Evolutionary conservation across 2,797 vertebrate species (phyloP).

Genomic region (Enteromius thamalakanensis): DNA sequence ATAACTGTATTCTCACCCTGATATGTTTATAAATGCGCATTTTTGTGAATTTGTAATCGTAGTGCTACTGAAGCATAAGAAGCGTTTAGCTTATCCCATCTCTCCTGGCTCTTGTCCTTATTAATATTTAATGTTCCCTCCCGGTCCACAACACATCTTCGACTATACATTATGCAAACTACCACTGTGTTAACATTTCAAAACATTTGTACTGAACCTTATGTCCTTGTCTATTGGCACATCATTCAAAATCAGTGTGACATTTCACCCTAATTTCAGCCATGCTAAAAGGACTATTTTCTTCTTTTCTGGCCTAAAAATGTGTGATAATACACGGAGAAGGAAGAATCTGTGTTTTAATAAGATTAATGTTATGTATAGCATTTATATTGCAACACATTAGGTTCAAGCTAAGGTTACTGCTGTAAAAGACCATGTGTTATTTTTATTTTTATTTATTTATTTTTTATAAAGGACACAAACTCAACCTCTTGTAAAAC

Average conservation of each 20-base stretch:
- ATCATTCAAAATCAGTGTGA: slow-evolving; percentile 13
- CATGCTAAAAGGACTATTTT: background rate
- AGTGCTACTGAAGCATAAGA: slow-evolving; percentile 30
- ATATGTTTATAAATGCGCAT: slow-evolving; percentile 33
- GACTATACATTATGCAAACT: slow-evolving; percentile 40
- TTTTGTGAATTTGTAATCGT: slow-evolving; percentile 34
- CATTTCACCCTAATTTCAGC: background rate
- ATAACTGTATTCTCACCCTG: background rate
- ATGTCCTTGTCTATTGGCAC: slow-evolving; percentile 13
- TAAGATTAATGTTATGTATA: slow-evolving; percentile 14
- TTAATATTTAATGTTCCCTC: slow-evolving; percentile 41
- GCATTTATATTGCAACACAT: slow-evolving; percentile 33
- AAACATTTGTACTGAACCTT: slow-evolving; percentile 13
- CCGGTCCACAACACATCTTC: background rate
- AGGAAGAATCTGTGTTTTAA: slow-evolving; percentile 15
- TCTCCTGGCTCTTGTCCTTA: slow-evolving; percentile 42
- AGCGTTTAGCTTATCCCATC: slow-evolving; percentile 40
- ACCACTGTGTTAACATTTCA: slow-evolving; percentile 33
- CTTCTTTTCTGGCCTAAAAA: background rate
- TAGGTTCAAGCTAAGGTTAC: slow-evolving; percentile 17
- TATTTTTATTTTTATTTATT: background rate
- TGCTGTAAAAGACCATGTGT: background rate
- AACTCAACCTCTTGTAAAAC: background rate
- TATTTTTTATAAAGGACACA: background rate
- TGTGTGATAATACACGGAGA: slow-evolving; percentile 13